Conservation (phyloP, 2,888 invertebrate genomes). For the Ferdinandea cuprea region DNA sequence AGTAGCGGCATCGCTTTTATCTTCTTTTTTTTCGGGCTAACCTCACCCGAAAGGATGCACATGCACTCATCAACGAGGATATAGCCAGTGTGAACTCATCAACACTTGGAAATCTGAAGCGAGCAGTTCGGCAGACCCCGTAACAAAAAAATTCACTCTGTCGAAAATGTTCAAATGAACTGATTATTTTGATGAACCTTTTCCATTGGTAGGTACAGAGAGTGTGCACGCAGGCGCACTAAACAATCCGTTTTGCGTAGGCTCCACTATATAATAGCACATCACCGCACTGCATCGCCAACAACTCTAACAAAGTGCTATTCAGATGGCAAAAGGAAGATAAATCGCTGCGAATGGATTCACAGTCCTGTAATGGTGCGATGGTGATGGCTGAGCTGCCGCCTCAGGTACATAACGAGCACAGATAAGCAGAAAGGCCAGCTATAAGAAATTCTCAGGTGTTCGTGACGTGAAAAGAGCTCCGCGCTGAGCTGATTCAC, state of each 20-base stretch:
- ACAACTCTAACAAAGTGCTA: slow-evolving; percentile 71
- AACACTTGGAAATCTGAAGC: slow-evolving; percentile 24
- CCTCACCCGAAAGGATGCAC: slow-evolving; percentile 16
- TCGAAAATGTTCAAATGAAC: slow-evolving; percentile 9
- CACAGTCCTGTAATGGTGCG: slow-evolving; percentile 73
- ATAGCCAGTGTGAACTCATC: slow-evolving; percentile 66
- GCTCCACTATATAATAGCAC: slow-evolving; percentile 51
- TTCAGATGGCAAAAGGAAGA: slow-evolving; percentile 73
- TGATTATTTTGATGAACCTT: slow-evolving; percentile 55
- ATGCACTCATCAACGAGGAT: slow-evolving; percentile 53
- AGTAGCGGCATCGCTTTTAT: slow-evolving; percentile 65
- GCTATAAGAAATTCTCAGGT: slow-evolving; percentile 72
- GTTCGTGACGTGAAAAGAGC: slow-evolving; percentile 74
- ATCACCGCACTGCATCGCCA: slow-evolving; percentile 47
- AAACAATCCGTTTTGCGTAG: slow-evolving; percentile 55
- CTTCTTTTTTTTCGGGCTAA: slow-evolving; percentile 41
- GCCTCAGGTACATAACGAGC: slow-evolving; percentile 72
- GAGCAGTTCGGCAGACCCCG: slow-evolving; percentile 7
- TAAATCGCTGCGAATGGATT: slow-evolving; percentile 74
- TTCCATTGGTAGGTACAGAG: slow-evolving; percentile 28
- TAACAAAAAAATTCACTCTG: slow-evolving; percentile 15
- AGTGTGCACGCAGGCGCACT: slow-evolving; percentile 3
- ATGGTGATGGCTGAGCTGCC: slow-evolving; percentile 70
- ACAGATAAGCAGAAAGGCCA: slow-evolving; percentile 63
- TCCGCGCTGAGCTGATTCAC: slow-evolving; percentile 70